These are phyloP conservation scores for Xestia ashworthii DNA, from an alignment of 2,888 invertebrate genomes.

Conservation along the genomic window DNA sequence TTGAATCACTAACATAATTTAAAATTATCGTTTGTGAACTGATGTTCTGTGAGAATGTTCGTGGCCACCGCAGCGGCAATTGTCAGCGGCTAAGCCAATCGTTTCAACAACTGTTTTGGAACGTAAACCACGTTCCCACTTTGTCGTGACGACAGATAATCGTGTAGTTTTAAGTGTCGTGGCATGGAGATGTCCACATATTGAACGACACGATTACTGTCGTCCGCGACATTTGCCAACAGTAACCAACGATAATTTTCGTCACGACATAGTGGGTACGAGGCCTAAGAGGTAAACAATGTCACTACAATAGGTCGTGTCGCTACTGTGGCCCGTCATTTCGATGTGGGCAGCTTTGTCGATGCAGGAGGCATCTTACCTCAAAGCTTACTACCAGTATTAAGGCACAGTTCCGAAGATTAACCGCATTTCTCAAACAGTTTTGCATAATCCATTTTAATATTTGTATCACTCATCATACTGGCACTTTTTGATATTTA, in stretches of 20 bases:
- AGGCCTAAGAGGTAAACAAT: not conserved
- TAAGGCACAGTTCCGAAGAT: not conserved
- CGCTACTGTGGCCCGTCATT: not conserved
- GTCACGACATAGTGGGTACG: no score
- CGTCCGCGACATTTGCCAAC: no score
- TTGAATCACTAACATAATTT: slow-evolving; percentile 4
- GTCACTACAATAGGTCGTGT: not conserved
- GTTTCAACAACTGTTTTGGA: no score
- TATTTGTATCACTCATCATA: slow-evolving; percentile 41
- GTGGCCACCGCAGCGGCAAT: not conserved
- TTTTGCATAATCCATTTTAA: not conserved
- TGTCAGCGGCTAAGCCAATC: not conserved
- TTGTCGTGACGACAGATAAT: no score
- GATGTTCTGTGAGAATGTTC: not conserved
- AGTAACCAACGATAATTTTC: no score
- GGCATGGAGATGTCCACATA: no score
- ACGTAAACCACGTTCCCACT: no score
- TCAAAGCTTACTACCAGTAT: not conserved
- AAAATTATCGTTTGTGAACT: not conserved
- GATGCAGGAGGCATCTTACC: not conserved
- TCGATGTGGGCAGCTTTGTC: not conserved
- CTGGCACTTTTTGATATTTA: slow-evolving; percentile 42
- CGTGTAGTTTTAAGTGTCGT: no score
- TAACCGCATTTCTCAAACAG: not conserved
- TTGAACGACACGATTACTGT: no score